Evolutionary conservation across 1,140 invertebrate genomes (phyloP).

Genomic region (Zaprionus ghesquierei): DNA sequence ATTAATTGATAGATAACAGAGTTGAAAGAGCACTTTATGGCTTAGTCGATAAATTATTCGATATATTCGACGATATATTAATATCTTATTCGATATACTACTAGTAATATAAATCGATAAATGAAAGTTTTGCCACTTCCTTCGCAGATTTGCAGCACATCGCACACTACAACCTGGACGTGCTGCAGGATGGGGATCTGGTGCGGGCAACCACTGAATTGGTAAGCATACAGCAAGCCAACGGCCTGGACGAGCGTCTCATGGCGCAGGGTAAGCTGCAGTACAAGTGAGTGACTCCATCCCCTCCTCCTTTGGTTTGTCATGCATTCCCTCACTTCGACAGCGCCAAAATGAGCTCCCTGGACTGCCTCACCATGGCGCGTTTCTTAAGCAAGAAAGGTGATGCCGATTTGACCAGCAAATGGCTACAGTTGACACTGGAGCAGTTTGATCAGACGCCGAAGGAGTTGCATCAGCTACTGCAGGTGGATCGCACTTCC

Average conservation of each 20-base stretch:
- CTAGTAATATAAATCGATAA: no score
- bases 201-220: background rate
- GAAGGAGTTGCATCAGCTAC: slow-evolving; percentile 20
- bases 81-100: no score
- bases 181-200: slow-evolving; percentile 21
- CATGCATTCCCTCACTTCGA: background rate
- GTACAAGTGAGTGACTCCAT: slow-evolving; percentile 28
- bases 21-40: background rate
- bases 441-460: slow-evolving; percentile 17
- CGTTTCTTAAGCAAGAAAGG: background rate
- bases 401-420: background rate
- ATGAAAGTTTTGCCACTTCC: background rate
- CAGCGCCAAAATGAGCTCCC: slow-evolving; percentile 31
- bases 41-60: no score
- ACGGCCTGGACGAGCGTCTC: slow-evolving; percentile 28
- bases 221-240: slow-evolving; percentile 4
- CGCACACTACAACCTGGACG: background rate
- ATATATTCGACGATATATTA: background rate
- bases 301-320: background rate
- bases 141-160: slow-evolving; percentile 18
- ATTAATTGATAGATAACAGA: background rate
- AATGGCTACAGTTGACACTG: slow-evolving; percentile 40
- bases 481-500: slow-evolving; percentile 11
- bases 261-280: slow-evolving; percentile 39
- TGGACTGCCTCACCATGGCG: slow-evolving; percentile 44